Conservation (phyloP, 2,797 vertebrate species). For the Sphenodon punctatus region DNA sequence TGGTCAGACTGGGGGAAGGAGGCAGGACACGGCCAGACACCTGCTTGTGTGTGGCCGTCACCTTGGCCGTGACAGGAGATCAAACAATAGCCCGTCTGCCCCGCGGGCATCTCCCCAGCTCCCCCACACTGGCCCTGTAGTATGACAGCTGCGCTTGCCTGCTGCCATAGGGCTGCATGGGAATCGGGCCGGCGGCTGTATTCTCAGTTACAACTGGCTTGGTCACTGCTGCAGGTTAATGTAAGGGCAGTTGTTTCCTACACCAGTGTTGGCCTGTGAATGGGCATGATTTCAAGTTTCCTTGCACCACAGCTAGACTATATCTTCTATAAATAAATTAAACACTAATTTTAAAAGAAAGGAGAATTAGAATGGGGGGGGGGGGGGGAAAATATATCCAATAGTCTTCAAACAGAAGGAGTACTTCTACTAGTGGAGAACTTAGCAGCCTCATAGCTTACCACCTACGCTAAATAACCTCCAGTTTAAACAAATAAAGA, state of each 20-base stretch:
- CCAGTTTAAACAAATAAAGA: constrained; percentile 7
- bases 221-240: background rate
- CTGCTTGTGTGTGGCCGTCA: too few relatives aligned
- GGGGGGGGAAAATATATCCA: constrained; percentile 46
- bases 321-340: constrained; percentile 42
- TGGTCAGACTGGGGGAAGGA: too few relatives aligned
- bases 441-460: constrained; percentile 15
- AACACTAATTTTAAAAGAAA: constrained; percentile 23
- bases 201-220: background rate
- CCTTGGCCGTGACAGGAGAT: too few relatives aligned
- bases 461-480: constrained; percentile 12
- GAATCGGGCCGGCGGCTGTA: too few relatives aligned
- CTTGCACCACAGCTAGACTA: background rate
- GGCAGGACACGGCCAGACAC: too few relatives aligned
- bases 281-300: background rate
- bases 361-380: constrained; percentile 30
- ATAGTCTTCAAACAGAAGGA: constrained; percentile 15
- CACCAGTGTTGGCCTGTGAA: fast-evolving
- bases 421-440: constrained; percentile 20
- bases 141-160: too few relatives aligned
- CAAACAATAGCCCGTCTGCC: too few relatives aligned
- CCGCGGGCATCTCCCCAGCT: too few relatives aligned
- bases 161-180: too few relatives aligned
- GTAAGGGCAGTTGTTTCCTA: background rate
- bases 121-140: too few relatives aligned